Base-by-base conservation (phyloP, 2,888 invertebrate genomes). In the Phragmatobia fuliginosa region DNA sequence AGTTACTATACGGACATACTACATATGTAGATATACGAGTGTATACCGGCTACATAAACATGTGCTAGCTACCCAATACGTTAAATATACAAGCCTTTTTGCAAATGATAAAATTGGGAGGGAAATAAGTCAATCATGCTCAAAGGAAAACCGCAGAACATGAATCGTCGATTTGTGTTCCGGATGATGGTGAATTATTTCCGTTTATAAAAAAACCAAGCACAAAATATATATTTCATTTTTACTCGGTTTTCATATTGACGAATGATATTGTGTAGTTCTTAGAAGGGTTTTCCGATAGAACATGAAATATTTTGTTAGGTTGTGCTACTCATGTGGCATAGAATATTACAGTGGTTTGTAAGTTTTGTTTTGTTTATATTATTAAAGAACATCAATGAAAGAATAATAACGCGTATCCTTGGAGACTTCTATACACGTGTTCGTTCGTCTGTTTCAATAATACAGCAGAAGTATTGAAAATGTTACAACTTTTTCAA, bases 131-230 rank as follows among this genome's bases (percentile, higher is more conserved):
- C 60, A 62, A 70, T 74, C 74, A 76, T 58, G 18, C 59, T n/a
- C 7, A 21, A 60, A 36, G 62, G 62, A 70, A 78, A 72, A 45
- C 25, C 68, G 60, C 21, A 25, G 62, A 67, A 78, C 68, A 64
- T 71, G 64, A 73, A 72, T 70, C 56, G 67, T 70, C 70, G 45
- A 68, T 74, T 56, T 67, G 32, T 21, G 63, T 56, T 49, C 65
- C 61, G 41, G 18, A 68, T 58, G 45, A 72, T 62, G 60, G 58
- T 52, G 71, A 73, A 70, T 71, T 76, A 52, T 73, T 66, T 67
- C 33, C 59, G 49, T 68, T 72, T 72, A 74, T 68, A 68, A 65
- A 76, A 68, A 62, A 73, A 74, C 61, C 62, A 69, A 62, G 59
- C 41, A 65, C 56, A 76, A 32, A 69, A 71, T 64, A 71, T 60